Conservation (phyloP, 2,113 vertebrate species). For the Bos javanicus region DNA sequence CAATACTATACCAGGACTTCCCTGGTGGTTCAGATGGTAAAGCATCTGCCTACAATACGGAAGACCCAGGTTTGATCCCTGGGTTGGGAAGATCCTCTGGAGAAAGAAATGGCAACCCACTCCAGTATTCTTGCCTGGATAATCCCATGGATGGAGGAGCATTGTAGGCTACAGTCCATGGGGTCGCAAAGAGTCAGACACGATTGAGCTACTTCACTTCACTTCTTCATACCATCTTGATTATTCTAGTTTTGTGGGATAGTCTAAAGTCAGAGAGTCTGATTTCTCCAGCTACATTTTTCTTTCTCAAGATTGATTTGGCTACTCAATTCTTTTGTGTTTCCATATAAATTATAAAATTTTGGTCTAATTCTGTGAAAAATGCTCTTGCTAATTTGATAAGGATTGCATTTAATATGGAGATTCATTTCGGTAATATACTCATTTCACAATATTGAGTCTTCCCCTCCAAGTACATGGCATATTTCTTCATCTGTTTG, state of each 20-base stretch:
- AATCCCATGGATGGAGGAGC: no score
- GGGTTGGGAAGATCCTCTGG: no score
- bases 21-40: no score
- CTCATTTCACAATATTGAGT: background rate
- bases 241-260: background rate
- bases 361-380: background rate
- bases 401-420: background rate
- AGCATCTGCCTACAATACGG: no score
- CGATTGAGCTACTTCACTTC: no score
- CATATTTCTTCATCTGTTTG: background rate
- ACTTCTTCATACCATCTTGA: background rate
- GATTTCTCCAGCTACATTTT: background rate
- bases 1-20: no score
- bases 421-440: background rate
- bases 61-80: no score
- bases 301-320: background rate
- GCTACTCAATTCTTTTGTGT: background rate
- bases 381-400: background rate
- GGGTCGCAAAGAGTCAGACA: no score
- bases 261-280: background rate
- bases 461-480: background rate
- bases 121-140: no score
- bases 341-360: background rate
- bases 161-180: no score
- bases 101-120: no score